These are phyloP conservation scores for Zaprionus lachaisei DNA, from an alignment of 1,140 invertebrate genomes.

Conservation along the genomic window DNA sequence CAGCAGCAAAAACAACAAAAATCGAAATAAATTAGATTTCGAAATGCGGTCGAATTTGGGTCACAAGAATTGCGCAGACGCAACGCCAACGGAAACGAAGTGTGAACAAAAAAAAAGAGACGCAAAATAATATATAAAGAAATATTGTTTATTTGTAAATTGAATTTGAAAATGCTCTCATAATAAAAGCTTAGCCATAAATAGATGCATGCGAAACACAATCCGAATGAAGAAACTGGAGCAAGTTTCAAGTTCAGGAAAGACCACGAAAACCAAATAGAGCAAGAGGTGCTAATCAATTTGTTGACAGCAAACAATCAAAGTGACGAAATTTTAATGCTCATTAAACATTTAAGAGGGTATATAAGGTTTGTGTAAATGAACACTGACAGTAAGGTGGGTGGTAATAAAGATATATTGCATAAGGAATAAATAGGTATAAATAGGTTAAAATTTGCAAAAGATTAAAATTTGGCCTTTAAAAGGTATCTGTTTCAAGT, in stretches of 20 bases:
- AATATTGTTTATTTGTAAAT: neutral
- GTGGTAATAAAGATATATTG: too few relatives aligned
- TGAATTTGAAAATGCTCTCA: conserved; percentile 10
- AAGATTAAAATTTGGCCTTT: too few relatives aligned
- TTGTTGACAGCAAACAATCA: conserved; percentile 41
- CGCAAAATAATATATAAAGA: neutral
- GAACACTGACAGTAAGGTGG: too few relatives aligned
- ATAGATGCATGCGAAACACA: neutral
- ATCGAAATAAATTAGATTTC: conserved; percentile 51
- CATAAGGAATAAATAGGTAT: too few relatives aligned
- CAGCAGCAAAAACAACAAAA: neutral
- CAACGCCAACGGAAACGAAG: conserved; percentile 41
- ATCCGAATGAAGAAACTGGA: neutral
- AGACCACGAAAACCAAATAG: conserved; percentile 16
- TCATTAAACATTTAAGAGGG: neutral
- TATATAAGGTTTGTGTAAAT: neutral
- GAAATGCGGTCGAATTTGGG: conserved; percentile 62
- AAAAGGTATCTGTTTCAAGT: too few relatives aligned
- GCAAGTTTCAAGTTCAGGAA: conserved; percentile 7
- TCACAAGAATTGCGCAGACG: conserved; percentile 77
- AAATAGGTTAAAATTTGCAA: too few relatives aligned
- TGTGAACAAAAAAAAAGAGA: neutral
- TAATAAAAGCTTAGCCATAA: neutral
- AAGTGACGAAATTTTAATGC: conserved; percentile 63
- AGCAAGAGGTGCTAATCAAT: conserved; percentile 45